Conservation (phyloP, 1,140 invertebrate species). For the Gonatopus flavifemur region DNA sequence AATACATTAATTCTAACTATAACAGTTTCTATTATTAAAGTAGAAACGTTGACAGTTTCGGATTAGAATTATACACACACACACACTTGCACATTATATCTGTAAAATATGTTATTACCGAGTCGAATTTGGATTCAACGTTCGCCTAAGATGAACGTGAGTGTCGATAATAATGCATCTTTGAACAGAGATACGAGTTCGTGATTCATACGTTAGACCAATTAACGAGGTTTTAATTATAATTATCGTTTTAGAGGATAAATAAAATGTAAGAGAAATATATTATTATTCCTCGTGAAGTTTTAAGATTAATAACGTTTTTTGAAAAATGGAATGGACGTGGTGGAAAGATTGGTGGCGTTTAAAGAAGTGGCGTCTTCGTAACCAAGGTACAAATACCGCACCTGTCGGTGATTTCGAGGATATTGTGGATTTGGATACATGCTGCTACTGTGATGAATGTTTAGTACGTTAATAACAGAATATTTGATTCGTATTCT, state of each 20-base stretch:
- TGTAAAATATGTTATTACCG: too few relatives aligned
- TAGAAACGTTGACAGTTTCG: too few relatives aligned
- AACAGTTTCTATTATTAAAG: not conserved
- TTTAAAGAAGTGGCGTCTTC: conserved; percentile 67
- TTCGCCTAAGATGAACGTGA: too few relatives aligned
- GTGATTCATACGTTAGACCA: too few relatives aligned
- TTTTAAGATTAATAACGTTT: too few relatives aligned
- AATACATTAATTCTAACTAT: not conserved
- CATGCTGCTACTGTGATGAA: conserved; percentile 73
- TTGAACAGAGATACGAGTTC: too few relatives aligned
- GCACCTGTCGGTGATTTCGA: conserved; percentile 29
- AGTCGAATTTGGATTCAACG: too few relatives aligned
- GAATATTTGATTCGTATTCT: too few relatives aligned
- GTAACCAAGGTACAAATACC: conserved; percentile 51
- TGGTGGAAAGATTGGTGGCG: conserved; percentile 79
- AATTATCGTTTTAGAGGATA: not conserved
- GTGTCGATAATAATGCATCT: too few relatives aligned
- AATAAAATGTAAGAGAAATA: not conserved
- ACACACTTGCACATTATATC: too few relatives aligned
- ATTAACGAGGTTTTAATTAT: too few relatives aligned
- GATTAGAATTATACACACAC: too few relatives aligned
- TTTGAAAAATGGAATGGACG: conserved; percentile 70
- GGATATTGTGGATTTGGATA: conserved; percentile 58
- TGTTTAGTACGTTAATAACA: conserved; percentile 62
- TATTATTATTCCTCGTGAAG: not conserved